Base-by-base conservation (phyloP, 2,797 vertebrate species). In the Chaetodon trifasciatus region DNA sequence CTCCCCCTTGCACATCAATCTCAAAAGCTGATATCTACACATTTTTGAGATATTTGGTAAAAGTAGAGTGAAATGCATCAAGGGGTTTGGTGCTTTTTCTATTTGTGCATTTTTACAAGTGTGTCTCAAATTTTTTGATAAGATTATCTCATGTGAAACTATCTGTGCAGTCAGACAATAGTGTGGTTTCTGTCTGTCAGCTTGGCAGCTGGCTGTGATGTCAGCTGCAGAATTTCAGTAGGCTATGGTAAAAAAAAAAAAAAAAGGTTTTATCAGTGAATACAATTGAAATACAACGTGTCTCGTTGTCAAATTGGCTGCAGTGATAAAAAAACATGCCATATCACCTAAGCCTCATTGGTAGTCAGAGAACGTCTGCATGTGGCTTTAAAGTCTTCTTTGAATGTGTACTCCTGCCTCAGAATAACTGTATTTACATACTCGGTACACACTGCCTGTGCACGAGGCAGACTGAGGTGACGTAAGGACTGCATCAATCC, bases 401-500 rank as follows among this genome's bases (percentile, higher is more conserved):
- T 71, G 53, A 83, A 81, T 52, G 67, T 65, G 52, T 67, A 58
- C 77, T 72, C 77, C 46, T 24, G 53, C 12, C 57, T 76, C 50
- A 35, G 77, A 72, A 57, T 61, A 61, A 83, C 37, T 63, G 66
- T 74, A 76, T 88, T 89, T 81, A 79, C 80, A 91, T 87, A 87
- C 76, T 65, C 32, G 17, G 73, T 76, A 57, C 82, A 73, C 84
- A n/a, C 57, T n/a, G 82, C 66, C 66, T 76, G 76, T 76, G 78
- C 79, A 78, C 23, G 68, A 70, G 84, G 84, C 85, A 85, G 86
- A 88, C 88, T 42, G 80, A 53, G 88, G 72, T 92, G 93, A 94
- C 68, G 87, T 92, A 91, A 94, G 85, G 87, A 88, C 84, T 87
- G 85, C 90, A 91, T 94, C 87, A 87, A 84, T 92, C 83, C 79